Percentiles rank a stretch among this genome's conserved stretches.
These are phyloP conservation scores for Carduelis carduelis DNA, from an alignment of 2,797 vertebrate species.

Conservation along the genomic window DNA sequence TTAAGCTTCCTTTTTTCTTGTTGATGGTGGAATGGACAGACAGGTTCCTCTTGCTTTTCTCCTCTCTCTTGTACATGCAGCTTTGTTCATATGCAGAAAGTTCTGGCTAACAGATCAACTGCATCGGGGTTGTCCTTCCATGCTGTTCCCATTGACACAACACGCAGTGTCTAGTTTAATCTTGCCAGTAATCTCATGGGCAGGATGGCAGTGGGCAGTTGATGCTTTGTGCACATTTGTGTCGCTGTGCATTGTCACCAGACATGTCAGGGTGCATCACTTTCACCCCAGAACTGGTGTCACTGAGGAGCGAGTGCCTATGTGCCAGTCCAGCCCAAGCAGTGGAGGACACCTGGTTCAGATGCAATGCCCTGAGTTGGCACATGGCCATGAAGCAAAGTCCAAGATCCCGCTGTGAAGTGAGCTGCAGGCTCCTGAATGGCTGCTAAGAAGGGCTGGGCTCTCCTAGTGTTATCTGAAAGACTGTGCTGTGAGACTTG, in stretches of 20 bases:
- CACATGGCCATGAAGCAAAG: background rate
- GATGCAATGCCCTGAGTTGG: background rate
- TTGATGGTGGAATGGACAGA: background rate
- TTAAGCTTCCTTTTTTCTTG: background rate
- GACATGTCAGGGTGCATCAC: background rate
- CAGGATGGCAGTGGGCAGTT: background rate
- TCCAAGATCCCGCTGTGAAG: background rate
- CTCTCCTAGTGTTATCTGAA: background rate
- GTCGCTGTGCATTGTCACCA: background rate
- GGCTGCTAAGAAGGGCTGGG: background rate
- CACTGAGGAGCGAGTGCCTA: fast-evolving
- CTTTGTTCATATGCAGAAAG: background rate
- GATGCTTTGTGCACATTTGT: background rate
- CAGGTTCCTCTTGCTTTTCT: background rate
- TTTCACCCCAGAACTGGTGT: background rate
- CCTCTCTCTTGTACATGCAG: background rate
- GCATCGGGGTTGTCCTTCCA: fast-evolving
- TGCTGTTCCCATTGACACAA: background rate
- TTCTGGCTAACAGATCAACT: background rate
- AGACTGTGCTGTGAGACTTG: background rate
- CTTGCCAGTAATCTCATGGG: background rate
- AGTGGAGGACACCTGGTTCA: background rate
- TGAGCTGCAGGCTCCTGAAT: background rate
- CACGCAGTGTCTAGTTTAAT: background rate
- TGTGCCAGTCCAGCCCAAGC: background rate